These are phyloP conservation scores for Notodonta ziczac DNA, from an alignment of 2,888 invertebrate genomes.

Conservation along the genomic window DNA sequence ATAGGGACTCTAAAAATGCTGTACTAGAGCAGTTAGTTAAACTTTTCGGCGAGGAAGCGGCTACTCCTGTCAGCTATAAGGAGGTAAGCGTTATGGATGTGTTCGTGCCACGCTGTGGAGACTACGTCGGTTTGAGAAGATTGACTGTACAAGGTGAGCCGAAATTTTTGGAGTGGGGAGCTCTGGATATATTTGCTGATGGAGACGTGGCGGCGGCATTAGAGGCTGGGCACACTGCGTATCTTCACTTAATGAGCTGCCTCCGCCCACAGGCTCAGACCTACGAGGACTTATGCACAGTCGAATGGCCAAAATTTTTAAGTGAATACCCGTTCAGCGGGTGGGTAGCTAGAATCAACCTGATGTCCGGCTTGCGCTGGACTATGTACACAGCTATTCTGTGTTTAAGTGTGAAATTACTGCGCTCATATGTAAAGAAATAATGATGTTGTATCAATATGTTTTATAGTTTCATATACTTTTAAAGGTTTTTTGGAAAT, in stretches of 20 bases:
- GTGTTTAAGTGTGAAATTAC: conserved; percentile 45
- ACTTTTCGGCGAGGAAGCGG: conserved; percentile 68
- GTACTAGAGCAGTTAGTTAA: conserved; percentile 68
- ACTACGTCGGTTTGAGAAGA: conserved; percentile 61
- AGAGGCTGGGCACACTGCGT: conserved; percentile 73
- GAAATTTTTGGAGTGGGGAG: conserved; percentile 69
- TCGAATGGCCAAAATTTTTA: conserved; percentile 51
- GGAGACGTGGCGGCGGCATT: conserved; percentile 72
- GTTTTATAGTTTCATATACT: conserved; percentile 9
- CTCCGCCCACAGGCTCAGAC: conserved; percentile 73
- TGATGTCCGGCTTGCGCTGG: conserved; percentile 48
- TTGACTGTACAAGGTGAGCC: conserved; percentile 44
- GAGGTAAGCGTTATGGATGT: conserved; percentile 64
- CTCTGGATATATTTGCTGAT: conserved; percentile 72
- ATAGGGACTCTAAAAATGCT: conserved; percentile 46
- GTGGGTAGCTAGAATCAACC: conserved; percentile 54
- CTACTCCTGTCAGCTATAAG: conserved; percentile 57
- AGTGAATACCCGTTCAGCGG: conserved; percentile 39
- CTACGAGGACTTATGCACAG: conserved; percentile 60
- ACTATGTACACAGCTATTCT: conserved; percentile 46
- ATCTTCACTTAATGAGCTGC: conserved; percentile 61
- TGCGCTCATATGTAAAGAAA: conserved; percentile 42
- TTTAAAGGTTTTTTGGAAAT: conserved; percentile 13
- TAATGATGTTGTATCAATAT: conserved; percentile 11
- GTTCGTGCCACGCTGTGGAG: conserved; percentile 71